Evolutionary conservation across 2,888 invertebrate genomes (phyloP), one percentile per base, ranked within the genome.

Genomic region (Drosophila anomalipes): DNA sequence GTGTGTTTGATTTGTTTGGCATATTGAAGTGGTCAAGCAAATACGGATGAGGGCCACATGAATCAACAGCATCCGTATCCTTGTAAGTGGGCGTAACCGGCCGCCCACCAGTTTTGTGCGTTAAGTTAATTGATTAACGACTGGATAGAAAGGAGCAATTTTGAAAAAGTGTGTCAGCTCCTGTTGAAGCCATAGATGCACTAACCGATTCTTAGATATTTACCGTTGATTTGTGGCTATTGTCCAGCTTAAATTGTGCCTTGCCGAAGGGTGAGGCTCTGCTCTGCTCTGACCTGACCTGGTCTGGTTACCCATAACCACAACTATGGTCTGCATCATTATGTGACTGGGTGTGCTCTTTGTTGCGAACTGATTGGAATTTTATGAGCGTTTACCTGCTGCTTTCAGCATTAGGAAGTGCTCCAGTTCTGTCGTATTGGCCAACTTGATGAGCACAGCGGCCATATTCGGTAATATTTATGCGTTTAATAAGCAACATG

Each of bases 11-110:
- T 90, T 88, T 86, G 79, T 82, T 89, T 92, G 91, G 91, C 91
- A 92, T 92, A 91, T 92, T 92, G 91, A 92, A 92, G 91, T 92
- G 91, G 91, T 92, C 92, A 92, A 79, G 75, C 79, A 74, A 64
- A 79, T 77, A 64, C 57, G 51, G 30, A 59, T 37, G 44, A 78
- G 70, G 70, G 74, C 52, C 69, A 70, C 74, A 71, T 77, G 74
- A 79, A 79, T 80, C 84, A 80, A 39, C 67, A 72, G 65, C 54
- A 69, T 47, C 47, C 72, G 57, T 54, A 65, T 39, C 65, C 72
- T 49, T 59, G 63, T 70, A 62, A 71, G 64, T 63, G 67, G 85
- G 86, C 90, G 86, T 83, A 60, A 74, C 70, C 64, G 37, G 60
- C 26, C n/a, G 54, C 60, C 56, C n/a, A 39, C n/a, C 65, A 47